These are phyloP conservation scores for Monodelphis domestica DNA, from an alignment of 2,797 vertebrate species.

Conservation along the genomic window DNA sequence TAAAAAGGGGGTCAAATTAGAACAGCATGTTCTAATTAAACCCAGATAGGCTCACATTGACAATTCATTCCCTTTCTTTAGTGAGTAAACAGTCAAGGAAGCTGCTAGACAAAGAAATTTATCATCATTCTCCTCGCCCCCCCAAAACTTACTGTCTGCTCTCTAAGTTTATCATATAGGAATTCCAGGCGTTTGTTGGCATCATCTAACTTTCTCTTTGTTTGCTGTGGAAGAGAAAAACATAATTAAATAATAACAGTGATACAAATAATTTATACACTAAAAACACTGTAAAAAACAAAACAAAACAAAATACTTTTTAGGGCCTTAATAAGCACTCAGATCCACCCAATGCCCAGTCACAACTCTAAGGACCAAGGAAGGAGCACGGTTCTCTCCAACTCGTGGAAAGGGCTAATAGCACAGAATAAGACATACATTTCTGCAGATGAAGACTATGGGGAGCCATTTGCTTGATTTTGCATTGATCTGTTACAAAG, in stretches of 20 bases:
- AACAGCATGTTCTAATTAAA: background rate
- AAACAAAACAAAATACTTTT: too few relatives aligned
- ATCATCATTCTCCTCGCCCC: background rate
- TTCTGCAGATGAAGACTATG: too few relatives aligned
- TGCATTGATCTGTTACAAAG: too few relatives aligned
- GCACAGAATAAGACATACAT: too few relatives aligned
- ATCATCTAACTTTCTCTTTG: constrained; percentile 97
- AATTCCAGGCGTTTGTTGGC: constrained; percentile 96
- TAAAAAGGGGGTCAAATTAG: background rate
- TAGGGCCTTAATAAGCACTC: too few relatives aligned
- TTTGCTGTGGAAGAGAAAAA: constrained; percentile 90
- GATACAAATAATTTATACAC: background rate
- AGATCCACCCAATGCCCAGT: too few relatives aligned
- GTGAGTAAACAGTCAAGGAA: background rate
- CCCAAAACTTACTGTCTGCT: constrained; percentile 93
- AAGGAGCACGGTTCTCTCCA: too few relatives aligned
- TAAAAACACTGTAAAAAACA: background rate
- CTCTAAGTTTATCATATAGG: constrained; percentile 97
- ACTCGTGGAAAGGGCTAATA: too few relatives aligned
- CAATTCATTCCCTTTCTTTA: background rate
- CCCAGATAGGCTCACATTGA: background rate
- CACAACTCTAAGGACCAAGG: too few relatives aligned
- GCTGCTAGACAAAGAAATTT: constrained; percentile 1
- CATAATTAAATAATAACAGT: background rate
- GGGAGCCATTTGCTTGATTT: too few relatives aligned